Evolutionary conservation across 2,797 vertebrate genomes (phyloP).

Genomic region (Eulemur mongoz): DNA sequence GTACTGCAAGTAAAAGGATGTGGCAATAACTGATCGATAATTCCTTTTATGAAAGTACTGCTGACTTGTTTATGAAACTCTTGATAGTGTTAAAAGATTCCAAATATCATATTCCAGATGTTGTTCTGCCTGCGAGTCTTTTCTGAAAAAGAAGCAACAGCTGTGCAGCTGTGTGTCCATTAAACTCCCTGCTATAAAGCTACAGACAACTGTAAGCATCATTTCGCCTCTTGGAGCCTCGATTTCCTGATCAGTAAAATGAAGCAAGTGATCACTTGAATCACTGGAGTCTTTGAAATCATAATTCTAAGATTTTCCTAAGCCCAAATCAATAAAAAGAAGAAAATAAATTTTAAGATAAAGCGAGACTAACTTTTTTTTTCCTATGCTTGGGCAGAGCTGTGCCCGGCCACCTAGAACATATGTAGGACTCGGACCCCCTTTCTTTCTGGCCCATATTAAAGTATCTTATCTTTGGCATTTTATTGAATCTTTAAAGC

Average conservation of each 20-base stretch:
- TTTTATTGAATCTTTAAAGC: constrained; percentile 4
- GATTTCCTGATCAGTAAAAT: background rate
- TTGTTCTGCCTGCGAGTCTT: background rate
- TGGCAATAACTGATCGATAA: background rate
- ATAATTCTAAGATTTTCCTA: background rate
- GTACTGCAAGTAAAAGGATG: background rate
- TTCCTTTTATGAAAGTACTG: background rate
- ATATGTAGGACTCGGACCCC: background rate
- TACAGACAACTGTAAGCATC: background rate
- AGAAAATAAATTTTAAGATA: constrained; percentile 12
- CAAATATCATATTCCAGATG: background rate
- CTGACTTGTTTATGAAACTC: constrained; percentile 8
- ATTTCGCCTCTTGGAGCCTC: background rate
- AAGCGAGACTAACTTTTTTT: background rate
- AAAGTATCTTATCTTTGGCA: background rate
- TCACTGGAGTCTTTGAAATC: constrained; percentile 19
- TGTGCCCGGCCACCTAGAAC: background rate
- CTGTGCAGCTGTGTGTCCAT: background rate
- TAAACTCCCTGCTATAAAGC: background rate
- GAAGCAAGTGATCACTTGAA: background rate
- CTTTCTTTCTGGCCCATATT: background rate
- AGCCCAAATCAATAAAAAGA: constrained; percentile 31
- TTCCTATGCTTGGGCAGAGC: background rate
- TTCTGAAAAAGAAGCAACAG: background rate
- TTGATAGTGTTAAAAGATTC: background rate